phyloP scores from a whole-genome alignment of 2,888 invertebrate genomes.

The Dusona sp. region DNA sequence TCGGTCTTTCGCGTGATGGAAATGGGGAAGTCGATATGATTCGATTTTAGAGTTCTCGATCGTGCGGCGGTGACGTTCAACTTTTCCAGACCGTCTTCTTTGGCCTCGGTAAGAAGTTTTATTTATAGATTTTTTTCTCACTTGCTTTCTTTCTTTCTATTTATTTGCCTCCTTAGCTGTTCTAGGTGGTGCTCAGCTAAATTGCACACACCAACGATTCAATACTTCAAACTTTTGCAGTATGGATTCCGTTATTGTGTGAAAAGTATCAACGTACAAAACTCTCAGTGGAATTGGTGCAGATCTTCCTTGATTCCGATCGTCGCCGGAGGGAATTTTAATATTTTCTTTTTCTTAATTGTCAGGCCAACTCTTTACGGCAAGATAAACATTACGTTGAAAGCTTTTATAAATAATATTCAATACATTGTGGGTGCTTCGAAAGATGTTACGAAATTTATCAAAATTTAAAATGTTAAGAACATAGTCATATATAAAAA shows the following conservation, averaged over 20 bases:
- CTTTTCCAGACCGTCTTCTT: conserved; percentile 40
- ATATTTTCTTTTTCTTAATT: background rate
- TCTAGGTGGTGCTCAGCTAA: background rate
- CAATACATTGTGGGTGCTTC: background rate
- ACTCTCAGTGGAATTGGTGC: no score
- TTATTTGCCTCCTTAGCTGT: background rate
- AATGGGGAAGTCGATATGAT: conserved; percentile 14
- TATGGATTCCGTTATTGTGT: background rate
- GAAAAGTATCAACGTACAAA: background rate
- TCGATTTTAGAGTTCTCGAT: conserved; percentile 29
- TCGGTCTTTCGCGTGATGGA: conserved; percentile 57
- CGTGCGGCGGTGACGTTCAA: conserved; percentile 48
- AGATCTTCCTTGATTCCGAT: no score
- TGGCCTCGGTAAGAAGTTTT: background rate
- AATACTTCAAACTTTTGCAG: background rate
- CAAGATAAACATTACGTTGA: background rate
- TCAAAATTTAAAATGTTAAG: background rate
- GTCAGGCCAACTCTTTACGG: background rate
- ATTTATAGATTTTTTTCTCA: conserved; percentile 20
- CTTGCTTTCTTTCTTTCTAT: background rate
- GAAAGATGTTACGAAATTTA: background rate
- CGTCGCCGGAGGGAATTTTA: background rate
- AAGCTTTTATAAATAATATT: background rate
- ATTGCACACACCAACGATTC: background rate
- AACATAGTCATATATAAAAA: no score